phyloP scores from a whole-genome alignment of 2,113 vertebrate species.

The Bubo blakistoni region DNA sequence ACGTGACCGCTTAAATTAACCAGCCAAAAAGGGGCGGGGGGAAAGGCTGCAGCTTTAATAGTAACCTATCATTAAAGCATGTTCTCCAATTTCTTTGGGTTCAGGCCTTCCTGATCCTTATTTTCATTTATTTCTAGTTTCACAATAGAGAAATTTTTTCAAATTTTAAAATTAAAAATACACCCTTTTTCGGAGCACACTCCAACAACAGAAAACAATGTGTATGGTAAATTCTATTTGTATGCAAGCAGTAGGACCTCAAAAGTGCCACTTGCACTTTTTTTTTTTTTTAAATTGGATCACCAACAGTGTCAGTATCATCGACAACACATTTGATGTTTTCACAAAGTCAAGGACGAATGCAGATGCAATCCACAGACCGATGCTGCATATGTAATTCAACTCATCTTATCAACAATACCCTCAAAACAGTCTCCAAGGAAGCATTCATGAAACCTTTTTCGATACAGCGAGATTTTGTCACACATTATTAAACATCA shows the following conservation, averaged over 20 bases:
- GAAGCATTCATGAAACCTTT: neutral
- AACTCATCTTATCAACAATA: neutral
- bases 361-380: neutral
- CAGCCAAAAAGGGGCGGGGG: too few relatives aligned
- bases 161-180: neutral
- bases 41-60: neutral
- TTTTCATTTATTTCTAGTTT: neutral
- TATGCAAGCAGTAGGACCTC: neutral
- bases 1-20: neutral
- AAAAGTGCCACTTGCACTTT: neutral
- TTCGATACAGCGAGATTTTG: neutral
- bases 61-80: neutral
- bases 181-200: fast-evolving
- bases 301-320: neutral
- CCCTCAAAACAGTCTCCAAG: neutral
- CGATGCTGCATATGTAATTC: neutral
- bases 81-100: neutral
- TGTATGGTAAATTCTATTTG: neutral
- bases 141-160: neutral
- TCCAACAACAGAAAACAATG: neutral
- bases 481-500: neutral
- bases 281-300: neutral
- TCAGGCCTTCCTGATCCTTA: neutral
- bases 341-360: neutral
- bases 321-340: neutral